Evolutionary conservation across 2,113 vertebrate species (phyloP), one percentile per base, ranked within the genome.

Genomic region (Grallaria varia): DNA sequence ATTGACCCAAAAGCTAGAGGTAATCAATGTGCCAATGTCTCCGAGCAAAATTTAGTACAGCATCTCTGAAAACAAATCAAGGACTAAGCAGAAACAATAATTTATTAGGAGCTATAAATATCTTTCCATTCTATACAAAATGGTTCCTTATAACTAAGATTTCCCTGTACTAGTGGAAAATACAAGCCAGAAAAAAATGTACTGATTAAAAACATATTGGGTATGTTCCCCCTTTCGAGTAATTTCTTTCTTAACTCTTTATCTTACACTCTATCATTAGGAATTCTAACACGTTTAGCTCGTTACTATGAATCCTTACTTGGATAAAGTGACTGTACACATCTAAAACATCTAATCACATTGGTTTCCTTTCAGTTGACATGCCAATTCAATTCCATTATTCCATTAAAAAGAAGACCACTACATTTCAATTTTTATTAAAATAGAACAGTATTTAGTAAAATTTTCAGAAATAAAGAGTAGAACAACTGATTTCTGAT

Each of bases 11-110:
- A 96, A 96, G 88, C 28, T 66, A 52, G 84, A 92, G 45, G 83
- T 69, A 96, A 97, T 96, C 97, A 95, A 95, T 94, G 84, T 64
- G 60, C 84, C 69, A 95, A 55, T 69, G 42, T 87, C 79, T 96
- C 73, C 17, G 17, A 81, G 76, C 72, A 97, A 95, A 97, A 95
- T 90, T 94, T 56, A 96, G 52, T 75, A 74, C 39, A 68, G 58
- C 31, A 60, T 66, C 73, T 96, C 69, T 94, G 76, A 95, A 96
- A 97, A 95, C 31, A 97, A 93, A 97, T 94, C 89, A 92, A 92
- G 69, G 79, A 81, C 73, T 81, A 95, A 93, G 68, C 14, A 96
- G 33, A 76, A 96, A 94, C 28, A 89, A 42, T 56, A 81, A 84
- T 72, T 96, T 86, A 79, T 52, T 53, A 95, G 49, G 42, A 95